These are phyloP conservation scores for Leptinotarsa defecta DNA, from an alignment of 1,140 invertebrate species.

Conservation along the genomic window DNA sequence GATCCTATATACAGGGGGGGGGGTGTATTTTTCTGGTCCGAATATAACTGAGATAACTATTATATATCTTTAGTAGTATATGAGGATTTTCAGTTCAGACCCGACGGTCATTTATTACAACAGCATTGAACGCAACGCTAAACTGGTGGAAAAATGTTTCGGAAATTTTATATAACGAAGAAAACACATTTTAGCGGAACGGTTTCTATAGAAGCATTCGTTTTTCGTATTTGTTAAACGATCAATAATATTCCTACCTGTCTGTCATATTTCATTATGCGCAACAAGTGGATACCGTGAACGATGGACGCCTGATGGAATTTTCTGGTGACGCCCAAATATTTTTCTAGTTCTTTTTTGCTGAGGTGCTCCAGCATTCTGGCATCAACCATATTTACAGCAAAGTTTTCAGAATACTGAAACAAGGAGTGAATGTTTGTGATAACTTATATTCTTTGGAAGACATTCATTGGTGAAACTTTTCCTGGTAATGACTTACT, in stretches of 20 bases:
- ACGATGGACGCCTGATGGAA: constrained; percentile 93
- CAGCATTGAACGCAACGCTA: background rate
- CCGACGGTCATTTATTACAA: too few relatives aligned
- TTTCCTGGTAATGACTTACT: background rate
- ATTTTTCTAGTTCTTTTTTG: constrained; percentile 92
- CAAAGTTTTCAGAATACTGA: constrained; percentile 85
- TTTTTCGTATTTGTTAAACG: background rate
- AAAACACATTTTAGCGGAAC: background rate
- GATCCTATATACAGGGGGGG: too few relatives aligned
- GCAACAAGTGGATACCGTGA: constrained; percentile 87
- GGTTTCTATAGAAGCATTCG: too few relatives aligned
- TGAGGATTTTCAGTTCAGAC: too few relatives aligned
- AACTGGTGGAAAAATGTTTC: background rate
- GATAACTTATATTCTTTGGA: background rate
- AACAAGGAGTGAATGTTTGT: constrained; percentile 24
- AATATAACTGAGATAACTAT: too few relatives aligned
- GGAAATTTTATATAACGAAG: background rate
- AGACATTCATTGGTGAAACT: too few relatives aligned
- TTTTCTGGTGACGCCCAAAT: constrained; percentile 86
- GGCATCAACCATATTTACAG: constrained; percentile 89
- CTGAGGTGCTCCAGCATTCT: constrained; percentile 88
- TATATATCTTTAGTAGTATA: too few relatives aligned
- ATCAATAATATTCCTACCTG: constrained; percentile 64
- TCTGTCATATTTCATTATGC: constrained; percentile 90
- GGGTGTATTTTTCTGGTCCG: too few relatives aligned